Evolutionary conservation across 2,888 invertebrate species (phyloP), one percentile per base, ranked within the genome.

Genomic region (Macaria liturata): DNA sequence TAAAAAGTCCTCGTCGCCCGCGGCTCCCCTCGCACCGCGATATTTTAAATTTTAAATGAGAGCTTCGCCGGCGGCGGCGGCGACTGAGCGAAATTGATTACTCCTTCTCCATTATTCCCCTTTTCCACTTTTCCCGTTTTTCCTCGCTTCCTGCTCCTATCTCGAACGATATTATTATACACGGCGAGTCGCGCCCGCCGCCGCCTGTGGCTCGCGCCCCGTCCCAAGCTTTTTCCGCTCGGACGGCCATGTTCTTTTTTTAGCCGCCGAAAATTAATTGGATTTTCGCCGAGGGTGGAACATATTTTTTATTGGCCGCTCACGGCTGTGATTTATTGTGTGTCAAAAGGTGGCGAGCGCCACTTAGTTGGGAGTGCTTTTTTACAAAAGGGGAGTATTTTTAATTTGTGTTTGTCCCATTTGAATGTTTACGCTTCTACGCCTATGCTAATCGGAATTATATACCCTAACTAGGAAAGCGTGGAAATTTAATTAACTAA

Each of bases 291-390:
- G 91, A 88, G 91, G 91, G 90, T 88, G 87, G 84, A 90, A 89
- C 90, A 90, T 88, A 90, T 91, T 90, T 90, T 91, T 90, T 91
- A 90, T 90, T 89, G 86, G 88, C 86, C 88, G 87, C 86, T 88
- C 88, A 84, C 83, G 81, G 84, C 83, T 83, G 83, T 91, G 91
- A 91, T 91, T 91, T 91, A 91, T 91, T 86, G 88, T 88, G 86
- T 89, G 89, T 91, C 90, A 90, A 87, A 89, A 89, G 90, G 90
- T 90, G 90, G 90, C 86, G 90, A 89, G 84, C 86, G 88, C 86
- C 90, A 91, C 88, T 91, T 90, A 88, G 86, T 80, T 80, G 76
- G 71, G 85, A 88, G 85, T 83, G 84, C 78, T 87, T 83, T 80
- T 86, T 83, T 79, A 78, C 72, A 79, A 83, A 79, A 78, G 75